Base-by-base conservation (phyloP, 30 jellyfish, hydroid and myxozoan species). In the Turritopsis rubra region DNA sequence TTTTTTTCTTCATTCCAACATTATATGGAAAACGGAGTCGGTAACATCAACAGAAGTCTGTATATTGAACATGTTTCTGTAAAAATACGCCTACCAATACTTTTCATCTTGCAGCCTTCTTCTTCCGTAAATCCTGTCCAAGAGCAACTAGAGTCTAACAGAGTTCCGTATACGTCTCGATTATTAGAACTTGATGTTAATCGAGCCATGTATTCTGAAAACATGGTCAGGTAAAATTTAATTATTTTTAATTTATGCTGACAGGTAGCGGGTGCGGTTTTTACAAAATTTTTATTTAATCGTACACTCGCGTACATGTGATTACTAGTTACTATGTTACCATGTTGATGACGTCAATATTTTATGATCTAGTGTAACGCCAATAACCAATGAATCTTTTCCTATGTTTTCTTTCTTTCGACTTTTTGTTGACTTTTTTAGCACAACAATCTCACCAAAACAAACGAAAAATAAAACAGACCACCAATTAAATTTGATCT, bases 121-220 rank as follows among this genome's bases (percentile, higher is more conserved):
- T 41, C 60, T 41, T 41, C 60, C 60, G 9, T 41, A 3, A 5
- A 41, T 3, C 60, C 5, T 41, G 13, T 41, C n/a, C 86, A 53
- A 52, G 25, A 54, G 76, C 27, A 66, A n/a, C 29, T 17, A n/a
- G 16, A 28, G 1, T 41, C 84, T 73, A 77, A 28, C 21, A 24
- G 79, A 0, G 41, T 29, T 0, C 86, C 83, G 18, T 52, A 80
- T 70, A 68, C 84, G 20, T 94, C 96, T n/a, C 82, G 71, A 65
- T 79, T 89, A 20, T 18, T 89, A 65, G 96, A 89, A 28, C 87
- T 89, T 30, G 96, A 89, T 66, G 71, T 89, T 53, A 89, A 89
- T 85, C 30, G 96, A 52, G 80, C 95, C 71, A 89, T 89, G 96
- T 89, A 84, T 54, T 52, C 94, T 1, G 79, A 89, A 31, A 85